phyloP scores from a whole-genome alignment of 2,888 invertebrate genomes.

The Odontocolon sp. region DNA sequence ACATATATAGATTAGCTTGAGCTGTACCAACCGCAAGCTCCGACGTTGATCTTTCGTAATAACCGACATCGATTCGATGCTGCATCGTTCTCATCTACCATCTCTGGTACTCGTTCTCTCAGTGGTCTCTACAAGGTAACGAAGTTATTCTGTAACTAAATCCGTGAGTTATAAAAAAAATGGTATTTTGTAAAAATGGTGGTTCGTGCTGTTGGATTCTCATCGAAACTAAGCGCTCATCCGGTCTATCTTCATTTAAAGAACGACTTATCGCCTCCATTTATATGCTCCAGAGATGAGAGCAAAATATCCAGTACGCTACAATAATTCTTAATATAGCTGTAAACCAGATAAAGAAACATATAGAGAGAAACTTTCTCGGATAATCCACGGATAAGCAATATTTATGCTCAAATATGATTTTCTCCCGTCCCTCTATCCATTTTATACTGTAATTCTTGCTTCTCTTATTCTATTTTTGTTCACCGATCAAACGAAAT shows the following conservation, averaged over 20 bases:
- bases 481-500: background rate
- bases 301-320: no score
- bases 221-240: background rate
- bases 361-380: no score
- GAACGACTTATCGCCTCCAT: background rate
- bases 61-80: conserved; percentile 17
- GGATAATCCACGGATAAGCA: no score
- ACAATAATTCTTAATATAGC: no score
- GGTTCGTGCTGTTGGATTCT: no score
- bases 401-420: no score
- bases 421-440: no score
- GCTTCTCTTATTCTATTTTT: background rate
- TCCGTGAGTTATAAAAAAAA: background rate
- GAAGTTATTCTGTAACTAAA: conserved; percentile 23
- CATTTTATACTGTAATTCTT: no score
- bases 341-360: no score
- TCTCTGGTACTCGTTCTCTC: background rate
- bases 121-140: background rate
- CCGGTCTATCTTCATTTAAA: background rate
- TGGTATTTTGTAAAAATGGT: background rate
- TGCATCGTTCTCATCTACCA: background rate
- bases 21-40: background rate
- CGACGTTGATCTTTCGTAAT: conserved; percentile 38
- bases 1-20: background rate
- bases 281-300: background rate